Base-by-base conservation (phyloP, 2,113 vertebrate genomes). In the Sprattus sprattus region DNA sequence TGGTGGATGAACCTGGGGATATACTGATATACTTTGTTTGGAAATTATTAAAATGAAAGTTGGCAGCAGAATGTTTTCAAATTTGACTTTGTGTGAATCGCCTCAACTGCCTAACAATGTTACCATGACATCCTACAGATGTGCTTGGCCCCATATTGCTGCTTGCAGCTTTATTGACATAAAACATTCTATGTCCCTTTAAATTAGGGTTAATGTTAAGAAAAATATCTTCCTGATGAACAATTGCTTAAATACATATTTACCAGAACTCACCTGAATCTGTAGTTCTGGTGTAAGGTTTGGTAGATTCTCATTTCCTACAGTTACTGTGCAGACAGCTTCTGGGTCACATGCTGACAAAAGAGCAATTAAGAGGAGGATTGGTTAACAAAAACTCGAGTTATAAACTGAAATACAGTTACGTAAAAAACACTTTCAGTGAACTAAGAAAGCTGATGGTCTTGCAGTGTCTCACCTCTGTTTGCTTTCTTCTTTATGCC, bases 201-300 rank as follows among this genome's bases (percentile, higher is more conserved):
- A 49, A 9, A 2, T 47, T 4, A 47, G 5, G 5, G 46, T 47
- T 47, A 7, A 6, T 47, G 46, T 49, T 49, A 11, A 49, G 47
- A 49, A 49, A 1, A 0, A 47, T 15, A 52, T 52, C 9, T 15
- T 52, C 50, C 50, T 52, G 50, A 52, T 52, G 47, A 49, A 49
- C 15, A 57, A 57, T 20, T 57, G 15, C 52, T 57, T 2, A 4
- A 15, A 20, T 15, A 20, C 20, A 39, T 18, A 32, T 16, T 39
- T 16, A 39, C 25, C 32, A 78, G 15, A 32, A 80, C 22, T 90
- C 81, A 99, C 98, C 95, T 99, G 96, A 86, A 98, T 94, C 90
- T 98, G 97, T 91, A 97, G 97, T 90, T 97, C 96, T 6, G 96
- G 92, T 2, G 96, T 96, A 97, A 98, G 96, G 49, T 95, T 91